Evolutionary conservation across 2,113 vertebrate genomes (phyloP), one percentile per base, ranked within the genome.

Genomic region (Chamaetylas fuelleborni): DNA sequence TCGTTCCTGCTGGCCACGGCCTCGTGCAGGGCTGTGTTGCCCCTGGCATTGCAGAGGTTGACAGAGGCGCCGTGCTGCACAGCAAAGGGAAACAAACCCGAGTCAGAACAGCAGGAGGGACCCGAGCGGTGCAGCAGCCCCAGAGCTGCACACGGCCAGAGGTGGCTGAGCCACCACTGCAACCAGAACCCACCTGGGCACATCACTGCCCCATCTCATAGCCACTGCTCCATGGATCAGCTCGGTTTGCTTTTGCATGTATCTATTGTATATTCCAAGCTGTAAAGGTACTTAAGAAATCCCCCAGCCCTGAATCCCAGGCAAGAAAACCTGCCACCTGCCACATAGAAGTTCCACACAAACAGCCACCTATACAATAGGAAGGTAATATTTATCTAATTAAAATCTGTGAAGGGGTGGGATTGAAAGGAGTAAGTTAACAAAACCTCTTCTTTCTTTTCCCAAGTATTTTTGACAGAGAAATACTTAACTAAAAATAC

Each of bases 1-100:
- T 97, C 97, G 1, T 98, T 97, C 24, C 96, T 97, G 0, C 97
- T 98, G 1, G 95, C 96, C 95, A 98, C 99, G 0, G 99, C 99
- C 97, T 98, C 98, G 0, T 99, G 99, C 79, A 99, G 98, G 0
- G 99, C 98, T 0, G 99, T 98, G 95, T 98, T 99, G 31, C 99
- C 99, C 86, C 98, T 98, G 29, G 97, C 97, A 36, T 99, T 99
- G 24, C 29, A 96, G 9, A 98, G 69, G n/a, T 99, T 99, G 56
- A 98, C 97, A 20, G 97, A 89, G 6, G 98, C 99, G 10, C 98
- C 98, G 1, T 95, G 98, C 99, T 99, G 93, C 66, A 24, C 72
- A 38, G 69, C 36, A 66, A 85, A 42, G 60, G 4, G 38, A 76
- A 83, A 88, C 0, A 76, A 83, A 90, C 0, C 28, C 1, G 15